Evolutionary conservation across 2,113 vertebrate genomes (phyloP), one percentile per base, ranked within the genome.

Genomic region (Callaeas wilsoni): DNA sequence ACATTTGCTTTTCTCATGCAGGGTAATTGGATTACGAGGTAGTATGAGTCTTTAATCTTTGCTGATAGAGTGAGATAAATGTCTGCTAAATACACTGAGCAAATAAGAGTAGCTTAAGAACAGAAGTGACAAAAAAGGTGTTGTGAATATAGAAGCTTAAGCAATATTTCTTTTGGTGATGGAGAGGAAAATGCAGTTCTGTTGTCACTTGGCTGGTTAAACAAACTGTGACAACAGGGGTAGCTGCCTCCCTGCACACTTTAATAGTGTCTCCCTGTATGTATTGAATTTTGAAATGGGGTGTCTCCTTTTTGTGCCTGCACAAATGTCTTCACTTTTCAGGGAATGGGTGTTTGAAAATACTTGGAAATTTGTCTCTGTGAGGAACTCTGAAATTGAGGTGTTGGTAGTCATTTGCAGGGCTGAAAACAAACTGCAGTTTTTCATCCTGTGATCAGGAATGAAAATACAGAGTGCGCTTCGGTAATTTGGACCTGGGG

Each of bases 11-110:
- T 97, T 93, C 87, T 97, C 84, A 73, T 75, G 78, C 30, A 89
- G 86, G 49, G 89, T 98, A 98, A 97, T 97, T 91, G 92, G 94
- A 97, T 98, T 98, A 94, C 85, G 52, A 93, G 79, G 77, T 94
- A 93, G 77, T 68, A 83, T 94, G 92, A 97, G 81, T 94, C 84
- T 94, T 97, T 97, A 97, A 97, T 97, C 95, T 97, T 91, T 96
- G 62, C 93, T 84, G 94, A 97, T 97, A 97, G 97, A 96, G 56
- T 96, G 59, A 96, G 87, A 92, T 95, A 93, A 96, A 97, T 95
- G 93, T 78, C 90, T 91, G 78, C 56, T 93, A 97, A 97, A 95
- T 92, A 80, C 49, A 89, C 81, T 93, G 60, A 84, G 84, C 74
- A 81, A 93, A 95, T 52, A 93, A 83, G n/a, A 95, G 68, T 42